These are phyloP conservation scores for Rana temporaria DNA, from an alignment of 2,113 vertebrate species.

Conservation along the genomic window DNA sequence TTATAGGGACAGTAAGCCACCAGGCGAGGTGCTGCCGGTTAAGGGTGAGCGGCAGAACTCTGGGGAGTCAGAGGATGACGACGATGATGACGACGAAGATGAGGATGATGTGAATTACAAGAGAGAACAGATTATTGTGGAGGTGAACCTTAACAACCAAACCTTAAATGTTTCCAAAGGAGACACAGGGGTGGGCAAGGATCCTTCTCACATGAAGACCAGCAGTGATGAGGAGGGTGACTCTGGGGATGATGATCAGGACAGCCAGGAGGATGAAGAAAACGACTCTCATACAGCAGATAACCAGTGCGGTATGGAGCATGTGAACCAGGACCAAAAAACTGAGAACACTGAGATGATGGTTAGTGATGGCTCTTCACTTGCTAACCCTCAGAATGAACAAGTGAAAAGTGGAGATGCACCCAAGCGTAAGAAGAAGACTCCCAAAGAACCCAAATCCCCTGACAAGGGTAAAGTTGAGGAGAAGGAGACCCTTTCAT, in stretches of 20 bases:
- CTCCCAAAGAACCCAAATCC: conserved; percentile 77
- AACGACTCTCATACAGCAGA: conserved; percentile 65
- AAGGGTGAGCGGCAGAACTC: conserved; percentile 86
- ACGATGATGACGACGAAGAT: conserved; percentile 84
- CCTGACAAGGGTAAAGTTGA: conserved; percentile 83
- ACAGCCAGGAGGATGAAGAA: conserved; percentile 80
- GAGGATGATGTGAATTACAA: conserved; percentile 90
- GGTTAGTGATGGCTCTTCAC: conserved; percentile 72
- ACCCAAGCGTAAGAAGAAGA: conserved; percentile 82
- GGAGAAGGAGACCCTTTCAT: conserved; percentile 94
- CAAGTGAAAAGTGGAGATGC: conserved; percentile 82
- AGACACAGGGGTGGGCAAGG: conserved; percentile 86
- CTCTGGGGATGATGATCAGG: conserved; percentile 79
- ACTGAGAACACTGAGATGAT: conserved; percentile 77
- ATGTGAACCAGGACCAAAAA: conserved; percentile 64
- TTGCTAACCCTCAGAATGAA: conserved; percentile 79
- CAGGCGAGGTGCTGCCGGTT: conserved; percentile 72
- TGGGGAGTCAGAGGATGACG: conserved; percentile 81
- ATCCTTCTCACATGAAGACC: conserved; percentile 81
- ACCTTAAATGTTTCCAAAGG: conserved; percentile 98
- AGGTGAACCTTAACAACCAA: conserved; percentile 99
- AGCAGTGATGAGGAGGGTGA: conserved; percentile 85
- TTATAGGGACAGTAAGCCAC: conserved; percentile 84
- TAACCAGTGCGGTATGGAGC: conserved; percentile 83
- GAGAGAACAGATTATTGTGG: conserved; percentile 98